A percentile compares a stretch with the other conserved stretches of the same genome.
Evolutionary conservation across 2,888 invertebrate species (phyloP).

Genomic region (Phytoseiulus persimilis): DNA sequence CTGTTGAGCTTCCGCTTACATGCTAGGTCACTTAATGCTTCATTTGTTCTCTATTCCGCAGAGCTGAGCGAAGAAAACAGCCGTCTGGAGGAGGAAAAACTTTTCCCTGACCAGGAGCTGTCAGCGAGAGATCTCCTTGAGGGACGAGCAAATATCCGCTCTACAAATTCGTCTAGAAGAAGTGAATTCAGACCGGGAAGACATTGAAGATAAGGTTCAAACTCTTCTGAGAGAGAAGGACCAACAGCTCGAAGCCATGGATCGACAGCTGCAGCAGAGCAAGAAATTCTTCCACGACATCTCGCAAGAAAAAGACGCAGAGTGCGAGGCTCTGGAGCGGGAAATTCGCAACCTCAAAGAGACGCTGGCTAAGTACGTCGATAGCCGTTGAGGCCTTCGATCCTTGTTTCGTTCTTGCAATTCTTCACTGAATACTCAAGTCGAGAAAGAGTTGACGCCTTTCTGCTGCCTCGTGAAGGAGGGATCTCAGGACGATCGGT

Average conservation of each 20-base stretch:
- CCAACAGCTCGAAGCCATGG: slow-evolving; percentile 29
- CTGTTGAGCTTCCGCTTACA: background rate
- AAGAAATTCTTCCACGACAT: slow-evolving; percentile 26
- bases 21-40: background rate
- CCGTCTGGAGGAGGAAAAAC: slow-evolving; percentile 12
- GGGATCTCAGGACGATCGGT: too few species aligned
- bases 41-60: background rate
- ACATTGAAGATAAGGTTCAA: slow-evolving; percentile 8
- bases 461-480: too few species aligned
- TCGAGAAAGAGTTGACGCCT: too few species aligned
- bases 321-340: slow-evolving; percentile 25
- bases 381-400: background rate
- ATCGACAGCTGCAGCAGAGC: slow-evolving; percentile 32
- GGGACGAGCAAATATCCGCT: slow-evolving; percentile 10
- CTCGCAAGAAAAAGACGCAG: slow-evolving; percentile 27
- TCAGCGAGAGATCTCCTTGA: slow-evolving; percentile 27
- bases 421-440: background rate
- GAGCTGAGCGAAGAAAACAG: slow-evolving; percentile 1
- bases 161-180: slow-evolving; percentile 6
- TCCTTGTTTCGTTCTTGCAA: background rate
- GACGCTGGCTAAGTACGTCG: background rate
- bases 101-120: background rate
- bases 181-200: background rate
- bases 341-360: slow-evolving; percentile 24
- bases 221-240: slow-evolving; percentile 7